phyloP scores from a whole-genome alignment of 2,888 invertebrate species.

The Nomada fucata region DNA sequence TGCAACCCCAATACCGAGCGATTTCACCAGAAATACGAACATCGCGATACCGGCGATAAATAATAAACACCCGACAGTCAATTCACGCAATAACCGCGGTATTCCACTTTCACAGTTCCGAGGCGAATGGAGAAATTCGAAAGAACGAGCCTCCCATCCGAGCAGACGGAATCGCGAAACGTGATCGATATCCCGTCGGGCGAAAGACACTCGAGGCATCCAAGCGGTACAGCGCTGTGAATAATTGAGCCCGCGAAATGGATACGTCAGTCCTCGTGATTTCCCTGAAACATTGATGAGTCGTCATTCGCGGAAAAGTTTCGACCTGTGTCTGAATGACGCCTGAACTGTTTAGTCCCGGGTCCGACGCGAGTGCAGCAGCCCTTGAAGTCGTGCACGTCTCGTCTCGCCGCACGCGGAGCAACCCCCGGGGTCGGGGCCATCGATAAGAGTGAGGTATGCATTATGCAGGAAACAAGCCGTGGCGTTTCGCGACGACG shows the following conservation, averaged over 20 bases:
- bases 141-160: slow-evolving; percentile 38
- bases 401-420: slow-evolving; percentile 25
- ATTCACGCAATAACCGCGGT: neutral
- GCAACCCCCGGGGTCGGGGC: slow-evolving; percentile 23
- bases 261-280: slow-evolving; percentile 69
- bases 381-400: slow-evolving; percentile 35
- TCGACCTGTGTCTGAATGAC: slow-evolving; percentile 15
- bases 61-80: neutral
- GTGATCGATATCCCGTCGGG: slow-evolving; percentile 45
- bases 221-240: slow-evolving; percentile 44
- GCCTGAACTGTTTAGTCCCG: slow-evolving; percentile 20
- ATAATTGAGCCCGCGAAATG: slow-evolving; percentile 69
- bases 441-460: slow-evolving; percentile 63
- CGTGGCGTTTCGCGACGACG: slow-evolving; percentile 27
- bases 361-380: slow-evolving; percentile 17
- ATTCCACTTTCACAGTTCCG: neutral
- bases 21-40: no score
- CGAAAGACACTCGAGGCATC: slow-evolving; percentile 41
- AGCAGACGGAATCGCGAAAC: slow-evolving; percentile 45
- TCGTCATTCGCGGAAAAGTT: slow-evolving; percentile 53
- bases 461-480: slow-evolving; percentile 71
- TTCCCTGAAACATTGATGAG: slow-evolving; percentile 68
- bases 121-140: neutral
- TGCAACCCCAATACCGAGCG: no score
- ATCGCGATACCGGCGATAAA: no score